phyloP scores from a whole-genome alignment of 2,797 vertebrate genomes.

The Anisognathus igniventris region DNA sequence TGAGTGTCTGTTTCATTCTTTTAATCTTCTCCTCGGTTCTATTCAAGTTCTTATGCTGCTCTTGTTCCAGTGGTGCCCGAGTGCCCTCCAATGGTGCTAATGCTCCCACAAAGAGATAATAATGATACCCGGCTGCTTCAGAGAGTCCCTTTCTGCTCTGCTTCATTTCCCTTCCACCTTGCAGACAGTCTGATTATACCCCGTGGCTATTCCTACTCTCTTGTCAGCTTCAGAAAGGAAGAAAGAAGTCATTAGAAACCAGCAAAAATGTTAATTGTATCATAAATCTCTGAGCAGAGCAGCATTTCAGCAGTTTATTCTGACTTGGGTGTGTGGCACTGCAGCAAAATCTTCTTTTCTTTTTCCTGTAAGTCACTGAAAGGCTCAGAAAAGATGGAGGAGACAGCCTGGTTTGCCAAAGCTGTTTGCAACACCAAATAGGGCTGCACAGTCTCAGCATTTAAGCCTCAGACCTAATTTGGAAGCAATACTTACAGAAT shows the following conservation, averaged over 20 bases:
- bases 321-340: conserved; percentile 1
- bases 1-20: conserved; percentile 27
- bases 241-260: conserved; percentile 60
- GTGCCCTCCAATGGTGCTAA: conserved; percentile 65
- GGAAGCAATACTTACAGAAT: not conserved
- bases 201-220: conserved; percentile 34
- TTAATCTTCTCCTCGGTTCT: conserved; percentile 44
- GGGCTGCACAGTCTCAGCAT: not conserved
- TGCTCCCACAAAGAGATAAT: conserved; percentile 58
- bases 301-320: conserved; percentile 34
- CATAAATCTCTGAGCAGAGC: conserved; percentile 47
- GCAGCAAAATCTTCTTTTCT: conserved; percentile 29
- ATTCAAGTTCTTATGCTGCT: conserved; percentile 36
- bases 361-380: not conserved
- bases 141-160: conserved; percentile 39
- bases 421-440: not conserved
- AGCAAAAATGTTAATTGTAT: conserved; percentile 60
- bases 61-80: conserved; percentile 64
- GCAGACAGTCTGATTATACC: conserved; percentile 41
- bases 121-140: conserved; percentile 43
- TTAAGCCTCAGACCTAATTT: not conserved
- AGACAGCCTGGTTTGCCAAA: not conserved
- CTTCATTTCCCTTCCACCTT: conserved; percentile 57
- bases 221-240: conserved; percentile 48
- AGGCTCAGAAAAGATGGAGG: not conserved